phyloP scores from a whole-genome alignment of 1,140 invertebrate species.

The Drosophila equinoxialis region DNA sequence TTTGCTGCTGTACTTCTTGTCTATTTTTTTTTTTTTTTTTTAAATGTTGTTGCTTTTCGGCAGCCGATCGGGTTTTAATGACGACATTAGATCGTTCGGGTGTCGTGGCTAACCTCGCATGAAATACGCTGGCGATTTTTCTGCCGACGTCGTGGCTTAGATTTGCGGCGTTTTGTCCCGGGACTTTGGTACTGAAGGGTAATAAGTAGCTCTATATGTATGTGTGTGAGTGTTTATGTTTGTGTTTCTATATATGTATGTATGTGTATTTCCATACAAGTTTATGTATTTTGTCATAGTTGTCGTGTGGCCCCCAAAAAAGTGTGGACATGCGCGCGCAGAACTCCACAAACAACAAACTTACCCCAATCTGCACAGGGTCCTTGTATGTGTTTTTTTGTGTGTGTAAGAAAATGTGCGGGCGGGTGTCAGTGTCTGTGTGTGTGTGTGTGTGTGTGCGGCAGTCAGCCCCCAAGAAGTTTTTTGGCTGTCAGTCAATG shows the following conservation, averaged over 20 bases:
- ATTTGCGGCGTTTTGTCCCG: no score
- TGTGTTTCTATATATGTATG: constrained; percentile 26
- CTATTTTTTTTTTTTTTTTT: no score
- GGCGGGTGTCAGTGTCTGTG: constrained; percentile 8
- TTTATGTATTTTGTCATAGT: not conserved
- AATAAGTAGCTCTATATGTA: constrained; percentile 28
- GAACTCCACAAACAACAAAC: constrained; percentile 76
- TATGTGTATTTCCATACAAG: not conserved
- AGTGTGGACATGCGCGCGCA: constrained; percentile 64
- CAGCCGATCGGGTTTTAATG: no score
- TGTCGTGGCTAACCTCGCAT: no score
- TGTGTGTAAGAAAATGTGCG: constrained; percentile 19
- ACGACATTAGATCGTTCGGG: no score
- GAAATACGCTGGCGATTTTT: no score
- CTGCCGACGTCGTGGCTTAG: no score
- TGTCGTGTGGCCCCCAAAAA: constrained; percentile 42
- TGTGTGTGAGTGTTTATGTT: constrained; percentile 25
- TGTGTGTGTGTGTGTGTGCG: constrained; percentile 25
- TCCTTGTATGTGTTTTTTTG: not conserved
- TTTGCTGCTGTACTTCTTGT: no score
- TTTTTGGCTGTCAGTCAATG: constrained; percentile 81
- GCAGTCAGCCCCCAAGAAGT: constrained; percentile 73
- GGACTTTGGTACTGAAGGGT: no score
- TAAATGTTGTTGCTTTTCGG: no score
- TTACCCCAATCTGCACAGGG: constrained; percentile 63